Conservation (phyloP, 2,113 vertebrate species). For the Etheostoma spectabile region DNA sequence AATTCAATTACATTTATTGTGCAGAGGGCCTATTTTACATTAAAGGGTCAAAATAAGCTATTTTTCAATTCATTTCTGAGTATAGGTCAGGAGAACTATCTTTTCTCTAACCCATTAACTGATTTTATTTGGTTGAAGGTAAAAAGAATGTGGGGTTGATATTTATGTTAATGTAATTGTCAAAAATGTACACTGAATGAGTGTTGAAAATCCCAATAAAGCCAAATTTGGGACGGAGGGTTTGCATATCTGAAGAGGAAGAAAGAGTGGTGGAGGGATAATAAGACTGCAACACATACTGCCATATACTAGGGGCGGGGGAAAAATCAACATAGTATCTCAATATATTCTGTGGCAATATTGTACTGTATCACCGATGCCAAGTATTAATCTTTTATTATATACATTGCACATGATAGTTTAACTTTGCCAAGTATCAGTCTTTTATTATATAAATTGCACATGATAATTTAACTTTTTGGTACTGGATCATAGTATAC, state of each 20-base stretch:
- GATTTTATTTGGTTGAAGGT: neutral
- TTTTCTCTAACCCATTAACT: neutral
- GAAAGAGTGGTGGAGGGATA: neutral
- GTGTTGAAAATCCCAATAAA: slow-evolving; percentile 1
- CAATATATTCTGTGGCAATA: too few relatives aligned
- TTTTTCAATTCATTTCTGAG: neutral
- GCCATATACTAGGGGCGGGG: neutral
- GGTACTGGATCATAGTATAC: too few relatives aligned
- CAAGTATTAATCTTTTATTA: too few relatives aligned
- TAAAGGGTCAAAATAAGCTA: neutral
- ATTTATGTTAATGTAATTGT: neutral
- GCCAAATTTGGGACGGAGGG: neutral
- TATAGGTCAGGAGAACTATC: neutral
- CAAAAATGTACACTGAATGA: neutral
- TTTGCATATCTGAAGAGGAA: neutral
- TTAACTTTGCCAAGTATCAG: too few relatives aligned
- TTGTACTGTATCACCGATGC: too few relatives aligned
- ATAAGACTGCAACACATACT: neutral
- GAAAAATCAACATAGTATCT: too few relatives aligned
- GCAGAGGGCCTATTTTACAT: neutral
- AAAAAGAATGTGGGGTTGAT: neutral
- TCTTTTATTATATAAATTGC: too few relatives aligned
- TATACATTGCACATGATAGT: too few relatives aligned
- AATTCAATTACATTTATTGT: neutral
- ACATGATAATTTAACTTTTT: too few relatives aligned